These are phyloP conservation scores for Sinotaia quadrata DNA, from an alignment of 2,888 invertebrate genomes.

Conservation along the genomic window DNA sequence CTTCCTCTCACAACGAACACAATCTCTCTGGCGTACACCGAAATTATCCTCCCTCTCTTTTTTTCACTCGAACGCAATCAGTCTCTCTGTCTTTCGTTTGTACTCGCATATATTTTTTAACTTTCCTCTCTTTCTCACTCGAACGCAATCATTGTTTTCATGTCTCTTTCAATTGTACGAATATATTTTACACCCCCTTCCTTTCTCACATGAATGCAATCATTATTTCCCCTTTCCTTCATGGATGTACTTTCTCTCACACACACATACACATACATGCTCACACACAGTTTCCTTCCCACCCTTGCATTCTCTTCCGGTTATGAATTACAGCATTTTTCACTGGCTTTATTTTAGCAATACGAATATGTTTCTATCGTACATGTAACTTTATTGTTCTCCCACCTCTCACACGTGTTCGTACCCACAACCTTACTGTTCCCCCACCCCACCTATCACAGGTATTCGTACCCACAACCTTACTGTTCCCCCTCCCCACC, in stretches of 20 bases:
- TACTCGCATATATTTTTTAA: neutral
- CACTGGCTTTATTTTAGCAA: too few species aligned
- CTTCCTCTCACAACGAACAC: too few species aligned
- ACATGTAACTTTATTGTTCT: too few species aligned
- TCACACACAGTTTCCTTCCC: neutral
- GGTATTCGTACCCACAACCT: neutral
- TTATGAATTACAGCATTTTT: too few species aligned
- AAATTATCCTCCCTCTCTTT: neutral
- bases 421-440: neutral
- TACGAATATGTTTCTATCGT: too few species aligned
- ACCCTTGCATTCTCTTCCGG: neutral
- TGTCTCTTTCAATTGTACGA: too few species aligned
- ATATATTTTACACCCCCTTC: too few species aligned
- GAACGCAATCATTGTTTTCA: too few species aligned
- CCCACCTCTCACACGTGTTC: neutral
- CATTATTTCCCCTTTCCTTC: neutral
- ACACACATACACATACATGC: slow-evolving; percentile 4
- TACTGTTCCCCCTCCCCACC: too few species aligned
- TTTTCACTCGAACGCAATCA: neutral
- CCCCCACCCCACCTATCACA: too few species aligned
- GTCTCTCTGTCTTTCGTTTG: neutral
- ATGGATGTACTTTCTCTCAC: neutral
- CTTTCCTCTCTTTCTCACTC: slow-evolving; percentile 3
- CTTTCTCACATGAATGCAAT: neutral
- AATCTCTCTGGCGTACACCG: neutral